Percentiles rank a stretch among this genome's conserved stretches.
Evolutionary conservation across 1,140 invertebrate species (phyloP).

Genomic region (Drosophila murphyi): DNA sequence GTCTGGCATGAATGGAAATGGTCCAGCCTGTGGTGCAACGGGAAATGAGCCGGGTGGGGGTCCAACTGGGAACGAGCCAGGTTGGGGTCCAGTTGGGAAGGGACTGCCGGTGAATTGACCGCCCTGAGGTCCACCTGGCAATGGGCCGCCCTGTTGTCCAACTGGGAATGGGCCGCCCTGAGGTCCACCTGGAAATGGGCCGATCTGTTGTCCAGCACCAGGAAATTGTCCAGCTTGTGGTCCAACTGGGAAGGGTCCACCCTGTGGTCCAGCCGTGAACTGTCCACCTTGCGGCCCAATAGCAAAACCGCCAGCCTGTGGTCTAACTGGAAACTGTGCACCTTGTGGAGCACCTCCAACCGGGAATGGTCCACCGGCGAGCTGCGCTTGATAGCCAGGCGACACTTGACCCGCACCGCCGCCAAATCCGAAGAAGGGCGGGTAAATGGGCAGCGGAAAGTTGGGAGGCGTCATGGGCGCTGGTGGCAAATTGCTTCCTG

Average conservation of each 20-base stretch:
- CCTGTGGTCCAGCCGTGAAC: slow-evolving; percentile 15
- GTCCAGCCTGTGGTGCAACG: background rate
- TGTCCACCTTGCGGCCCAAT: background rate
- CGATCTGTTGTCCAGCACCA: slow-evolving; percentile 9
- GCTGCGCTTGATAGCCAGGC: slow-evolving; percentile 34
- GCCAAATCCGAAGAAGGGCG: slow-evolving; percentile 67
- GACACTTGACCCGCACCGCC: slow-evolving; percentile 29
- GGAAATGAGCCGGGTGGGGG: slow-evolving; percentile 13
- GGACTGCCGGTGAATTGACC: background rate
- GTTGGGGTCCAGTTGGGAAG: slow-evolving; percentile 3
- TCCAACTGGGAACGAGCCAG: background rate
- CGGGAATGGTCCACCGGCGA: slow-evolving; percentile 20
- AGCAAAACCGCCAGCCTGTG: slow-evolving; percentile 6
- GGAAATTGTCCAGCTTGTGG: slow-evolving; percentile 19
- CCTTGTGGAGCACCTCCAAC: background rate
- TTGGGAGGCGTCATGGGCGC: slow-evolving; percentile 54
- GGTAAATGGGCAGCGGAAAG: slow-evolving; percentile 70
- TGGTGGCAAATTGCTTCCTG: slow-evolving; percentile 47
- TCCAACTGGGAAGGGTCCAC: slow-evolving; percentile 12
- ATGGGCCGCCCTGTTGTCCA: background rate
- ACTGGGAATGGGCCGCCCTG: background rate
- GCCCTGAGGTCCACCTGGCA: slow-evolving; percentile 1
- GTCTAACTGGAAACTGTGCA: background rate
- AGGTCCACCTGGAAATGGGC: slow-evolving; percentile 17
- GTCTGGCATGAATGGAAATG: slow-evolving; percentile 33